phyloP scores from a whole-genome alignment of 1,140 invertebrate species.

The Plutomurus gul region DNA sequence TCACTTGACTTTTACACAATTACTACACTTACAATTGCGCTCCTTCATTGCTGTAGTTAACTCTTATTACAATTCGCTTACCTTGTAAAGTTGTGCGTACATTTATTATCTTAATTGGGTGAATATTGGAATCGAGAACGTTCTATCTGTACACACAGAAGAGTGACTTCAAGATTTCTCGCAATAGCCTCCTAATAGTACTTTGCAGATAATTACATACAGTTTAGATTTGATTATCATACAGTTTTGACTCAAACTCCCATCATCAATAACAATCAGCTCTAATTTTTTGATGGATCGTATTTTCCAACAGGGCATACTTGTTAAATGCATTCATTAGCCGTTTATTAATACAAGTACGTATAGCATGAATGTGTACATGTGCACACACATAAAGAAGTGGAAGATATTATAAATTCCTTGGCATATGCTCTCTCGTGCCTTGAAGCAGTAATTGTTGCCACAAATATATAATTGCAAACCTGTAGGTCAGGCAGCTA shows the following conservation, averaged over 20 bases:
- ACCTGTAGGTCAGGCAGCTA: slow-evolving; percentile 8
- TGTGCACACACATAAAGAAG: too few species aligned
- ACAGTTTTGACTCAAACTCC: not conserved
- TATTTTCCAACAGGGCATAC: not conserved
- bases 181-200: not conserved
- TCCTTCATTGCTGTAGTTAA: not conserved
- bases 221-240: slow-evolving; percentile 22
- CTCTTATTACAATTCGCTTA: not conserved
- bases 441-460: not conserved
- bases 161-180: not conserved
- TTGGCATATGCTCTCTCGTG: slow-evolving; percentile 7
- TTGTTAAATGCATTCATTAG: slow-evolving; percentile 24
- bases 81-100: not conserved
- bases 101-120: slow-evolving; percentile 28
- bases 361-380: not conserved
- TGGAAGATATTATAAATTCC: not conserved
- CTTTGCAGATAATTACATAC: slow-evolving; percentile 12
- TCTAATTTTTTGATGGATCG: slow-evolving; percentile 27
- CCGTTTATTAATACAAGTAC: not conserved
- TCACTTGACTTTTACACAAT: not conserved
- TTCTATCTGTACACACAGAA: not conserved
- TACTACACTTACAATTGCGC: not conserved
- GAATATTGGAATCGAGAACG: slow-evolving; percentile 5
- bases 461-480: slow-evolving; percentile 5
- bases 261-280: slow-evolving; percentile 27